Percentiles rank a stretch among this genome's conserved stretches.
Conservation (phyloP, 2,797 vertebrate species). For the Peromyscus nudipes region DNA sequence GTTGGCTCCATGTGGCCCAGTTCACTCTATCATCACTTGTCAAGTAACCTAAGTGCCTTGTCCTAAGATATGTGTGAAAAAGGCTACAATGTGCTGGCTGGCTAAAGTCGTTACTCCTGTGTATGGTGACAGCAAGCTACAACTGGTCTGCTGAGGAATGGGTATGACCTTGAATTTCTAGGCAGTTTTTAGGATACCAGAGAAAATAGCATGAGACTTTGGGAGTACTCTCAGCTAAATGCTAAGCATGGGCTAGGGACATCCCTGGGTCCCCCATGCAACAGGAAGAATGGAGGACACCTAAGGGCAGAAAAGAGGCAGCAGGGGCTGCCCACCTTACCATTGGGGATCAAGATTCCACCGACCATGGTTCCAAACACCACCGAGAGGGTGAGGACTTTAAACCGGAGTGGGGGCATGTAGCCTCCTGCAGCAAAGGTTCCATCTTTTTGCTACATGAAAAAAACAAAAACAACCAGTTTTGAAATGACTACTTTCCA, state of each 20-base stretch:
- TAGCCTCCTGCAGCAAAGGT: conserved; percentile 98
- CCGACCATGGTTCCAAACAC: conserved; percentile 99
- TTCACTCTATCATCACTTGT: neutral
- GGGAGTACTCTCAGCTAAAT: neutral
- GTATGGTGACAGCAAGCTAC: neutral
- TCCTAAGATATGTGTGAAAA: rapidly evolving
- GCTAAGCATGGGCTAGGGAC: neutral
- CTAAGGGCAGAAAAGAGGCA: rapidly evolving
- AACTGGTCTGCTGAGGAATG: neutral
- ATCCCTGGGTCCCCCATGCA: rapidly evolving
- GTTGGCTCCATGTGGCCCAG: neutral
- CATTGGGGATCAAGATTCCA: conserved; percentile 98
- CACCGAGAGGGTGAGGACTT: conserved; percentile 95
- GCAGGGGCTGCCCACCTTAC: conserved; percentile 87
- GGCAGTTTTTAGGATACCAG: neutral
- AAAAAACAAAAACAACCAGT: neutral
- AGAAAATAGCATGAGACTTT: neutral
- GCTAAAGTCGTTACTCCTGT: neutral
- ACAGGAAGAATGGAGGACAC: neutral
- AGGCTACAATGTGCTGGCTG: too few species aligned
- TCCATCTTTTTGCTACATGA: conserved; percentile 96
- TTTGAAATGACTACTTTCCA: neutral
- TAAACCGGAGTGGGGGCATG: conserved; percentile 98
- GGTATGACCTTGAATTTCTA: neutral
- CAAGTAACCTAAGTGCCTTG: neutral